Evolutionary conservation across 2,113 vertebrate genomes (phyloP).

Genomic region (Ameiurus melas): DNA sequence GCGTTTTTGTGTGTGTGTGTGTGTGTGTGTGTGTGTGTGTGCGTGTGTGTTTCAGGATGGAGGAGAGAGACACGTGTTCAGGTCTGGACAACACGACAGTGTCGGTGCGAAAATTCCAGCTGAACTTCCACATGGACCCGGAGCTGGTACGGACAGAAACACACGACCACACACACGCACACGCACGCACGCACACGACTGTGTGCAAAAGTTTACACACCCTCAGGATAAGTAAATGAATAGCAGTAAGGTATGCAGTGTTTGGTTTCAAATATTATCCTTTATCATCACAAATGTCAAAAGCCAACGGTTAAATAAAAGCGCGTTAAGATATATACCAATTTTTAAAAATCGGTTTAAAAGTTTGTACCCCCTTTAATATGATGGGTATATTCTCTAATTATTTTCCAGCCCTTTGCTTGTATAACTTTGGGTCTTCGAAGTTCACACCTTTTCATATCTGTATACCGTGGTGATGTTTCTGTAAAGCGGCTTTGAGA

Average conservation of each 20-base stretch:
- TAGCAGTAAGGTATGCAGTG: not conserved
- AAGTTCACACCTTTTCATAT: too few relatives aligned
- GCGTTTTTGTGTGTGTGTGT: too few relatives aligned
- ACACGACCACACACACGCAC: not conserved
- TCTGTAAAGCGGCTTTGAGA: too few relatives aligned
- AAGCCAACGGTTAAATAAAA: not conserved
- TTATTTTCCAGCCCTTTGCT: not conserved
- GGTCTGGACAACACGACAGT: slow-evolving; percentile 34
- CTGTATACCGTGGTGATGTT: too few relatives aligned
- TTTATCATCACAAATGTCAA: too few relatives aligned
- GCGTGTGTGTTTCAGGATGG: slow-evolving; percentile 16
- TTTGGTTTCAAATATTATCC: not conserved
- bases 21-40: too few relatives aligned
- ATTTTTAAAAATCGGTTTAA: not conserved
- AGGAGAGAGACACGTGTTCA: slow-evolving; percentile 40
- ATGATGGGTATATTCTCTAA: not conserved
- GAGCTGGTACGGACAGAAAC: slow-evolving; percentile 38
- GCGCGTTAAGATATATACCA: not conserved
- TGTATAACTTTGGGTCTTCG: not conserved
- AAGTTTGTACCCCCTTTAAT: not conserved
- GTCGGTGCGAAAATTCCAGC: slow-evolving; percentile 31
- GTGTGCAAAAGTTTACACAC: not conserved
- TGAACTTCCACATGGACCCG: slow-evolving; percentile 48
- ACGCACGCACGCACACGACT: not conserved
- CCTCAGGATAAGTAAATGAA: not conserved